phyloP scores from a whole-genome alignment of 2,888 invertebrate genomes.

The Heliothis peltigera region DNA sequence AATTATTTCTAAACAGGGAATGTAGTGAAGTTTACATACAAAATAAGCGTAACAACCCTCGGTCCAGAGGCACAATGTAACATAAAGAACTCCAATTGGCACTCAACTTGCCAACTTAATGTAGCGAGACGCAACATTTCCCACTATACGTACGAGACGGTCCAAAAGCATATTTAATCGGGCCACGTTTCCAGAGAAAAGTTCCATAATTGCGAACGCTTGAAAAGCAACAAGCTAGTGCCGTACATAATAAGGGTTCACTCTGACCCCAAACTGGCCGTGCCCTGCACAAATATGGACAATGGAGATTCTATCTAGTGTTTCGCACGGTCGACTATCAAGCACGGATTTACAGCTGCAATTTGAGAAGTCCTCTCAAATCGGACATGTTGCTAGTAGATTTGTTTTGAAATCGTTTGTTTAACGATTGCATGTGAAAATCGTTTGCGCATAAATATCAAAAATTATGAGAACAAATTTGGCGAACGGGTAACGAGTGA shows the following conservation, averaged over 20 bases:
- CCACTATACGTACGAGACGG: slow-evolving; percentile 44
- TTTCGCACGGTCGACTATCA: slow-evolving; percentile 79
- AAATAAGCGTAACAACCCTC: slow-evolving; percentile 13
- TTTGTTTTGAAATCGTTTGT: slow-evolving; percentile 53
- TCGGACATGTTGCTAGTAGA: slow-evolving; percentile 59
- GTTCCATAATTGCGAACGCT: slow-evolving; percentile 75
- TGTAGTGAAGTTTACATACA: slow-evolving; percentile 11
- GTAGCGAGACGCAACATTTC: slow-evolving; percentile 33
- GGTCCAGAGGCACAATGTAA: slow-evolving; percentile 19
- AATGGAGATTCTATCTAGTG: slow-evolving; percentile 76
- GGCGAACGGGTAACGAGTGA: slow-evolving; percentile 15
- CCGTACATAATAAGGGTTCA: slow-evolving; percentile 78
- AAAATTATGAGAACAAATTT: slow-evolving; percentile 43
- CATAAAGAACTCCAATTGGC: slow-evolving; percentile 33
- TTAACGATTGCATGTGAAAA: slow-evolving; percentile 45
- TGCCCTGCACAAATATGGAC: slow-evolving; percentile 79
- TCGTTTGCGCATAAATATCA: slow-evolving; percentile 34
- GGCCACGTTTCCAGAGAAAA: slow-evolving; percentile 63
- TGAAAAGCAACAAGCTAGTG: slow-evolving; percentile 66
- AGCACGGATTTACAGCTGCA: slow-evolving; percentile 67
- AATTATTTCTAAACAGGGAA: slow-evolving; percentile 8
- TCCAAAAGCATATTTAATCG: slow-evolving; percentile 60
- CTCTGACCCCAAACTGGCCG: slow-evolving; percentile 77
- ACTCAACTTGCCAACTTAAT: slow-evolving; percentile 43
- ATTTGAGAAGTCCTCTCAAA: slow-evolving; percentile 68